Evolutionary conservation across 2,888 invertebrate species (phyloP), one percentile per base, ranked within the genome.

Genomic region (Tetheella fluctuosa): DNA sequence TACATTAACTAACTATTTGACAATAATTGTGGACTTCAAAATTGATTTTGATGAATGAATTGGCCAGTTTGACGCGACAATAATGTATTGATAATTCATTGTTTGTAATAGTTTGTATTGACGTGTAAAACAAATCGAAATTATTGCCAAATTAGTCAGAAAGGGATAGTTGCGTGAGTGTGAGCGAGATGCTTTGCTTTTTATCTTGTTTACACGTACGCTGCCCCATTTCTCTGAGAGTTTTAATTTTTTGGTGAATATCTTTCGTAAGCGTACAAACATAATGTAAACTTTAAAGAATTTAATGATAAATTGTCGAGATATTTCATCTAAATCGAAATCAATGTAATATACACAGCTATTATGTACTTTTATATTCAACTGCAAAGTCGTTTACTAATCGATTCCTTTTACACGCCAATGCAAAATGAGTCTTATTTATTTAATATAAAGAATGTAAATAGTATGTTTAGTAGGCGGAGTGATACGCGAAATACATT

Each of bases 401-500:
- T 34, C 1, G 13, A 1, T 34, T 34, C 17, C 2, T 10, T 30
- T 54, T 54, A 13, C 55, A 55, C 55, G 55, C 55, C 55, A 55
- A 30, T 55, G 37, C 23, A 55, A 55, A 28, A 6, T 23, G 20
- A 48, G 5, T 55, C 15, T 74, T 82, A 83, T 84, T 83, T 85
- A 81, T 82, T 82, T 69, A 76, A 72, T 76, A 70, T 70, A 74
- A 76, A 76, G 73, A 71, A 72, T 86, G 86, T 86, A 86, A 82
- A 86, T 86, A 86, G 67, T 84, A 82, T 77, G 69, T 75, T 73
- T 73, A 71, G 61, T 80, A 82, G 76, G 74, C 60, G 72, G 81
- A 86, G 85, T 86, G 86, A 85, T 85, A 85, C 73, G 81, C 83
- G 73, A 61, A 66, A 71, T 78, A 76, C 78, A 81, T 80, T 77